These are phyloP conservation scores for Macrotrachela quadricornifera DNA, from an alignment of 1,140 invertebrate genomes.

Conservation along the genomic window DNA sequence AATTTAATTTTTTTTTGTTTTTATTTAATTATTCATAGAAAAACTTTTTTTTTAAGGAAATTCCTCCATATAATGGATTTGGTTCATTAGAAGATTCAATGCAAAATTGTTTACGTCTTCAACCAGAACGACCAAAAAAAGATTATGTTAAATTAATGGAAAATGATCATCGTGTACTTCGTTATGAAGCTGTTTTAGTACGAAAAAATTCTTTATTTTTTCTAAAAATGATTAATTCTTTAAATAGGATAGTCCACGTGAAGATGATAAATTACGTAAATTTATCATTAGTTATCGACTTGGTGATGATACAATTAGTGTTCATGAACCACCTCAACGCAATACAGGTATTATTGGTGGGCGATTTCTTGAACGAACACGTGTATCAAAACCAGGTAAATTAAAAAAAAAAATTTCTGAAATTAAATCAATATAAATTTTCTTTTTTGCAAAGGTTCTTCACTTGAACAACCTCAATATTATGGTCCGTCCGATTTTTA, in stretches of 20 bases:
- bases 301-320: constrained; percentile 28
- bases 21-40: neutral
- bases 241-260: neutral
- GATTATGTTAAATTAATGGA: constrained; percentile 58
- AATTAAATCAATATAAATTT: no score
- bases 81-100: constrained; percentile 56
- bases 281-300: constrained; percentile 29
- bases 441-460: constrained; percentile 17
- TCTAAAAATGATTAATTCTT: neutral
- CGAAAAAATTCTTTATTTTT: constrained; percentile 1
- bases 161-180: constrained; percentile 42
- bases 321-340: constrained; percentile 27
- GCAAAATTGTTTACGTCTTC: constrained; percentile 42
- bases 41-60: constrained; percentile 20
- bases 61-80: constrained; percentile 66
- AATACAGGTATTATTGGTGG: constrained; percentile 29
- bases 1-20: neutral
- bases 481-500: constrained; percentile 30
- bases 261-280: constrained; percentile 22
- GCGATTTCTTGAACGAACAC: constrained; percentile 28
- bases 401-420: neutral
- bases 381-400: constrained; percentile 24
- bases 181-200: constrained; percentile 33
- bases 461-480: constrained; percentile 20
- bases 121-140: constrained; percentile 45